phyloP scores from a whole-genome alignment of 2,797 vertebrate genomes.

The Pygocentrus nattereri region DNA sequence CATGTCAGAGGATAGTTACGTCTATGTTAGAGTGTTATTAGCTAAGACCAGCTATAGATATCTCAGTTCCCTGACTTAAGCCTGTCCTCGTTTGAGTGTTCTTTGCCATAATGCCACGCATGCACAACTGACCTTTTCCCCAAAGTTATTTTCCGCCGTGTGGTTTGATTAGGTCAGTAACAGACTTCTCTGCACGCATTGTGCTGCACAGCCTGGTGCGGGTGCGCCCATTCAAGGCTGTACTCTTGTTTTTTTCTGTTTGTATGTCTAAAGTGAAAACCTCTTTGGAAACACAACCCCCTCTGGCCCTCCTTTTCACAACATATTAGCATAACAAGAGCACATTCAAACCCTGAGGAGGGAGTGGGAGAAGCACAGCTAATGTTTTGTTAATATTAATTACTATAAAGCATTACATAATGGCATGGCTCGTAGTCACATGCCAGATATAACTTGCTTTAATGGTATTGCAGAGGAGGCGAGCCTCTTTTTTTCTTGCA shows the following conservation, averaged over 20 bases:
- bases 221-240: slow-evolving; percentile 8
- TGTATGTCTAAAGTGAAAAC: slow-evolving; percentile 61
- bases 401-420: slow-evolving; percentile 72
- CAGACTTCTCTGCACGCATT: slow-evolving; percentile 9
- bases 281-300: slow-evolving; percentile 41
- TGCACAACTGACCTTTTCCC: slow-evolving; percentile 14
- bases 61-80: not conserved
- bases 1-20: not conserved
- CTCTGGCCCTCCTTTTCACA: slow-evolving; percentile 63
- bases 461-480: slow-evolving; percentile 56
- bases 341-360: slow-evolving; percentile 58
- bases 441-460: slow-evolving; percentile 63
- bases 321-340: slow-evolving; percentile 64
- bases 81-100: not conserved
- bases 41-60: not conserved
- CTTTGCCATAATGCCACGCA: not conserved
- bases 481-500: not conserved
- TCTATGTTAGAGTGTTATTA: not conserved
- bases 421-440: slow-evolving; percentile 52
- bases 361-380: slow-evolving; percentile 59
- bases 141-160: not conserved
- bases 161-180: slow-evolving; percentile 11
- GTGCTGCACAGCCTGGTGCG: not conserved
- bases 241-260: slow-evolving; percentile 17
- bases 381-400: slow-evolving; percentile 77